Base-by-base conservation (phyloP, 2,888 invertebrate genomes). In the Iselma pallidipennis region DNA sequence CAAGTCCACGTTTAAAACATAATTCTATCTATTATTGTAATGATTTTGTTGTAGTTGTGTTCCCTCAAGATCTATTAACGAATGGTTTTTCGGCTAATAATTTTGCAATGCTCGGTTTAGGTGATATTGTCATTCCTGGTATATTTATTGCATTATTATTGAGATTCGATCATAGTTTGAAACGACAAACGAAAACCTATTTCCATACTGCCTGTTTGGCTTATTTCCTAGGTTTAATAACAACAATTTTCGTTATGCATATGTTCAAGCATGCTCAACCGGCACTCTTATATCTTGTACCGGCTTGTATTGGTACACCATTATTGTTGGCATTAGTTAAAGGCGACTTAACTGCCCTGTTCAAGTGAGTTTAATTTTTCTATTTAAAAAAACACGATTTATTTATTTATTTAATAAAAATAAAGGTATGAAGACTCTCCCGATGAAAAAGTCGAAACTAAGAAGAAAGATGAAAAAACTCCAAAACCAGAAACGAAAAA, bases 91-190 rank as follows among this genome's bases (percentile, higher is more conserved):
- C 86, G 70, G 95, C 94, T 1, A 92, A 88, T 71, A 98, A 99
- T 84, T 97, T 98, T 83, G 98, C 98, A 12, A 99, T 99, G 98
- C 84, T 99, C 55, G 99, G 99, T 0, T 88, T 99, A 10, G 99
- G 99, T 3, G 99, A 99, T 81, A 98, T 99, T 74, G 99, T 99
- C 29, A 95, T 99, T 69, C 99, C 99, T 4, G 99, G 99, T 68
- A 98, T 99, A 78, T 99, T 99, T 82, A 98, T 99, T 75, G 98
- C 99, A 0, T 86, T 99, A 23, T 85, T 99, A 50, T 86, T 98
- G 52, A 89, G 99, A 69, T 99, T 97, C 83, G 99, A 99, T 84
- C 88, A 91, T 80, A 94, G 94, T 76, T 85, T 94, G 65, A 91
- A 92, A 73, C 84, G 94, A 16, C 91, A 91, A 78, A 89, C 90